phyloP scores from a whole-genome alignment of 2,113 vertebrate species.

The Calonectris borealis region DNA sequence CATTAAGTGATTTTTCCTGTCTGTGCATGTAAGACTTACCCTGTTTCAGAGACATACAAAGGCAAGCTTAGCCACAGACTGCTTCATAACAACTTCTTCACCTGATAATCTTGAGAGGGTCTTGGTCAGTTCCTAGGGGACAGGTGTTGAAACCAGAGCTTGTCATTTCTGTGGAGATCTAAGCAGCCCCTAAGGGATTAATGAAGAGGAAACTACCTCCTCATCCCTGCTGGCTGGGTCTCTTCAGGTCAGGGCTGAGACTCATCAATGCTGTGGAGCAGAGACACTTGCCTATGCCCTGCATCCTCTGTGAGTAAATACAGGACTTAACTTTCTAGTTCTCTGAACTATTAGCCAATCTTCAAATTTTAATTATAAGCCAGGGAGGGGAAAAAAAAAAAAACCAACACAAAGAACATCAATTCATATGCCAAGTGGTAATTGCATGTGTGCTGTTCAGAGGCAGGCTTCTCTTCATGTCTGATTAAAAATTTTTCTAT shows the following conservation, averaged over 20 bases:
- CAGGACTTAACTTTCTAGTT: slow-evolving; percentile 10
- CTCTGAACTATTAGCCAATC: background rate
- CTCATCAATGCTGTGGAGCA: background rate
- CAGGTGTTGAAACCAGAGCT: background rate
- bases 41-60: background rate
- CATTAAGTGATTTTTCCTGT: background rate
- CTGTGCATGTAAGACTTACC: background rate
- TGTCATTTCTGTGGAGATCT: background rate
- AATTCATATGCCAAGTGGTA: background rate
- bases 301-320: background rate
- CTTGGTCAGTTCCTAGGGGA: background rate
- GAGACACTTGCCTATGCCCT: background rate
- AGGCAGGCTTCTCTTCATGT: background rate
- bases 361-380: slow-evolving; percentile 27
- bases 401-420: background rate
- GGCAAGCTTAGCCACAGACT: background rate
- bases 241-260: background rate
- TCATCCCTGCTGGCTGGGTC: background rate
- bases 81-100: background rate
- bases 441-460: background rate
- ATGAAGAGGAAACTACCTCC: background rate
- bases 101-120: background rate
- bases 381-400: background rate
- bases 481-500: background rate
- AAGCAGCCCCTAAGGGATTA: background rate